Base-by-base conservation (phyloP, 2,113 vertebrate species). In the Hyperoodon ampullatus region DNA sequence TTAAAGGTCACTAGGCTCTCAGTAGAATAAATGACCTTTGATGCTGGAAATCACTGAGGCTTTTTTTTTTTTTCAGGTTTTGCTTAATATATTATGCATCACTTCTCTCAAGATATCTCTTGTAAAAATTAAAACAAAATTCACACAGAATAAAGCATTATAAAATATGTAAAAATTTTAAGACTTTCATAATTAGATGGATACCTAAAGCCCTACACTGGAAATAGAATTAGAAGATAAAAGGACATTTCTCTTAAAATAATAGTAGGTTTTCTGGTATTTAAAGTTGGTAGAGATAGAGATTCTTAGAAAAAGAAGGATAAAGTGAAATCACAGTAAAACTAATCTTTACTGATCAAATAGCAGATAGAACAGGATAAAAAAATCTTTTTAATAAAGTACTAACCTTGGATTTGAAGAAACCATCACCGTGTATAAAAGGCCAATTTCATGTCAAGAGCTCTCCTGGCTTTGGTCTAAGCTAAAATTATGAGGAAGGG, bases 11-110 rank as follows among this genome's bases (percentile, higher is more conserved):
- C 35, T 28, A 96, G 47, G 63, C 5, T 96, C 97, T 96, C 97
- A 91, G 94, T 98, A 98, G 85, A 98, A 96, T 98, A 97, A 87
- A 21, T 97, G 93, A 98, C 97, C 94, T 98, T 97, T 98, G 97
- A 86, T 97, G 75, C 18, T 88, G 39, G 82, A 97, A 98, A 98
- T 92, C 97, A 96, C 12, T 44, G n/a, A 92, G 96, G 85, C 24
- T 75, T 95, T 97, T 58, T 58, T 75, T 55, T 81, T 80, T 85
- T 80, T 86, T 33, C 74, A 88, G 1, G 18, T 97, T 96, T 86
- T 97, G 71, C 68, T 94, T 94, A 97, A 97, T 95, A 81, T 30
- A 96, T 98, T 96, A 97, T 96, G 75, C 58, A 97, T 96, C 61
- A 39, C 11, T 97, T 95, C 96, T 93, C 53, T 97, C 70, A 82